These are phyloP conservation scores for Odontamblyopus rebecca DNA, from an alignment of 2,797 vertebrate genomes.

Conservation along the genomic window DNA sequence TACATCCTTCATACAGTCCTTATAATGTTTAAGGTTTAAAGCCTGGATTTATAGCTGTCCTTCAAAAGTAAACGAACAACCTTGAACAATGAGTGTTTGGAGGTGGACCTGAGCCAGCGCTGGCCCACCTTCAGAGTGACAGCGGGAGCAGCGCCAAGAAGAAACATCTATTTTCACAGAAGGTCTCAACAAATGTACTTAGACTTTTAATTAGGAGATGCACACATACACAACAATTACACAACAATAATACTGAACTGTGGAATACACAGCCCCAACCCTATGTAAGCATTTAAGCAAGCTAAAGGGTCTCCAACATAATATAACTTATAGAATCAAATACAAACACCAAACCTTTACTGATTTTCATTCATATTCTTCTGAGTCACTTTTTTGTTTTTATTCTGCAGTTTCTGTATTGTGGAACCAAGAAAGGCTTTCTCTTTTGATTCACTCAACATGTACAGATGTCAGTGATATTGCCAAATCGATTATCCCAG, in stretches of 20 bases:
- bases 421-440: not conserved
- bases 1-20: too few relatives aligned
- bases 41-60: slow-evolving; percentile 39
- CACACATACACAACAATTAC: not conserved
- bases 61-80: slow-evolving; percentile 56
- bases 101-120: slow-evolving; percentile 35
- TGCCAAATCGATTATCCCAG: too few relatives aligned
- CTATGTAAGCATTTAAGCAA: not conserved
- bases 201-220: not conserved
- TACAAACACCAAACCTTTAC: too few relatives aligned
- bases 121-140: slow-evolving; percentile 48
- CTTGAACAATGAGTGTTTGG: slow-evolving; percentile 49
- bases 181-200: not conserved
- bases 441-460: not conserved
- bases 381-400: too few relatives aligned
- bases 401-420: not conserved
- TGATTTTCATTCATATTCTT: too few relatives aligned
- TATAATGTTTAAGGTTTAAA: slow-evolving; percentile 17
- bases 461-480: too few relatives aligned
- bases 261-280: not conserved
- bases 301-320: too few relatives aligned
- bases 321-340: too few relatives aligned
- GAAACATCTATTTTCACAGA: slow-evolving; percentile 25
- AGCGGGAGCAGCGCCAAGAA: slow-evolving; percentile 48
- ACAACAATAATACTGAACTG: not conserved